Base-by-base conservation (phyloP, 2,113 vertebrate species). In the Istiophorus platypterus region DNA sequence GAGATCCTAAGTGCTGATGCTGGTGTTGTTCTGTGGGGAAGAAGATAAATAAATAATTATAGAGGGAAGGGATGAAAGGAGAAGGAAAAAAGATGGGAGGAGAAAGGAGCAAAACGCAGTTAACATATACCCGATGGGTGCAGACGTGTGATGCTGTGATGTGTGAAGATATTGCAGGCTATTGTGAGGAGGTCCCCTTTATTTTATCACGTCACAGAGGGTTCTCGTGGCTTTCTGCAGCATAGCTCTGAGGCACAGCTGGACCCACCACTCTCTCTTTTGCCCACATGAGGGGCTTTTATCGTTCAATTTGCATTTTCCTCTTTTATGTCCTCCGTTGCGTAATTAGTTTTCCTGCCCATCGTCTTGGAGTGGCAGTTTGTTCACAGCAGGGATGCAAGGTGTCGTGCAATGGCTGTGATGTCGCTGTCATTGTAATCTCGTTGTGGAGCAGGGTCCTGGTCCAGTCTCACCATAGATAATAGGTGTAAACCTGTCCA, bases 161-260 rank as follows among this genome's bases (percentile, higher is more conserved):
- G 92, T 94, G 93, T 92, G 90, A 92, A 94, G 90, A 89, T 89
- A 81, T 79, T 77, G 80, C 71, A 52, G 83, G 61, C 88, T 93
- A 89, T 93, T 93, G 93, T 88, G 89, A 92, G 87, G 58, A 74
- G 87, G 81, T 84, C 66, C 75, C 82, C 80, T 92, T 92, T 89
- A 86, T 92, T 94, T 93, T 92, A 91, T 90, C 93, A 90, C 94
- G 88, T 85, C 83, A 14, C 86, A 80, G 85, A 89, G 70, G 88
- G 87, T 85, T 76, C 78, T 84, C 67, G 12, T 74, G 85, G 81
- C 71, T 87, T 84, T 85, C 75, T 76, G 47, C 82, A 69, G 77
- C 74, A 9, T 61, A 31, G 81, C 89, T 81, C 59, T 13, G 57
- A 82, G 82, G 81, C 74, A 80, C 84, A 68, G 83, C 82, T 66